Evolutionary conservation across 2,113 vertebrate species (phyloP).

Genomic region (Scophthalmus maximus): DNA sequence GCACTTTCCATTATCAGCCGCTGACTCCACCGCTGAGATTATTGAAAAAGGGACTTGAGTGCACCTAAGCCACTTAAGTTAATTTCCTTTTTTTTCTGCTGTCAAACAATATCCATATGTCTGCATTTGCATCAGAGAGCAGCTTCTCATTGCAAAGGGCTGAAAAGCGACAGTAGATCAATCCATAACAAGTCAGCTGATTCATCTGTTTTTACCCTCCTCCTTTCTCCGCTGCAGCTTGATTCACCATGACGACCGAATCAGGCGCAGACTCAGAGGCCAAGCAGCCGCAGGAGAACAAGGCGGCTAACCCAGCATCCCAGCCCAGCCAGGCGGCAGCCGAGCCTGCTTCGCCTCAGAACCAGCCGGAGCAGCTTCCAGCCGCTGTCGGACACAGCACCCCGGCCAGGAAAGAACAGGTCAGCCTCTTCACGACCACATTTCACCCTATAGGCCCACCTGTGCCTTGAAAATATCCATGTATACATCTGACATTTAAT

Average conservation of each 20-base stretch:
- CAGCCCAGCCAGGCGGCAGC: constrained; percentile 37
- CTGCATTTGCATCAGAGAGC: constrained; percentile 30
- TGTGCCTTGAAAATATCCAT: neutral
- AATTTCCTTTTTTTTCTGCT: constrained; percentile 36
- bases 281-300: constrained; percentile 87
- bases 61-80: constrained; percentile 14
- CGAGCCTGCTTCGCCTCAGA: constrained; percentile 71
- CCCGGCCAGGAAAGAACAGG: constrained; percentile 86
- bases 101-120: constrained; percentile 36
- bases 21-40: constrained; percentile 3
- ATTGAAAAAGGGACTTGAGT: neutral
- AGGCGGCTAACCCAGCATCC: constrained; percentile 41
- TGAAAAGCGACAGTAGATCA: constrained; percentile 19
- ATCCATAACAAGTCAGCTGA: constrained; percentile 52
- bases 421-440: constrained; percentile 38
- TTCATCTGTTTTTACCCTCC: constrained; percentile 47
- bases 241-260: constrained; percentile 96
- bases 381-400: constrained; percentile 88
- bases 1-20: constrained; percentile 32
- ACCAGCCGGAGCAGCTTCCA: constrained; percentile 84
- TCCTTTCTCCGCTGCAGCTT: constrained; percentile 77
- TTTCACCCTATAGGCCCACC: too few species aligned
- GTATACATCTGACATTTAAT: neutral
- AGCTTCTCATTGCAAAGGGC: neutral
- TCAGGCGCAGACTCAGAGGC: constrained; percentile 90